Evolutionary conservation across 2,888 invertebrate genomes (phyloP), one percentile per base, ranked within the genome.

Genomic region (Ormia ochracea): DNA sequence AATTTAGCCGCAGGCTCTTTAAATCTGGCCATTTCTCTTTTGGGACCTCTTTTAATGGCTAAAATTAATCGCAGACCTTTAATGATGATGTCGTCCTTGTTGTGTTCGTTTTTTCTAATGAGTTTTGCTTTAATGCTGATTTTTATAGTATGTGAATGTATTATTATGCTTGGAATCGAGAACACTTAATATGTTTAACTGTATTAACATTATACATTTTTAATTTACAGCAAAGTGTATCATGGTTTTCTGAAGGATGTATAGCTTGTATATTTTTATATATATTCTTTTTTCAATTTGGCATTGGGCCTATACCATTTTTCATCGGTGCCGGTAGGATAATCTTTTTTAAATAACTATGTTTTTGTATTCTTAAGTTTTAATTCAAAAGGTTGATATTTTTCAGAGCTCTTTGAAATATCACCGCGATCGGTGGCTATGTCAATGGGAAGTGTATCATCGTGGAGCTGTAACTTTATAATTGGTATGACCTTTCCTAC

Each of bases 381-480:
- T 48, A 21, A 36, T 61, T 31, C 10, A 17, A 5, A 89, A 86
- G 75, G 26, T 80, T n/a, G n/a, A n/a, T n/a, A n/a, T n/a, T n/a
- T 68, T 82, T 4, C 90, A 90, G 96, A 96, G 90, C 88, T 96
- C 66, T 96, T 96, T 86, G 95, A 96, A 85, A 94, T 95, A 70
- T 94, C 94, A 0, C 95, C 96, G 0, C 92, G 96, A 17, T 93
- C 95, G 0, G 93, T 93, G 5, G 96, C 95, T 48, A 96, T 96
- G 96, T 93, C 96, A 41, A 90, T 96, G 86, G 96, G 96, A 31
- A 95, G 96, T 73, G 92, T 96, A 84, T 92, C 93, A 79, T 97
- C 96, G 88, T 97, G 97, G 96, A 91, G 92, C 1, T 95, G 95
- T 41, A 97, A 97, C 90, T 95, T 97, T 88, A 84, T 95, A 1